Evolutionary conservation across 2,797 vertebrate species (phyloP).

Genomic region (Lophura swinhoii): DNA sequence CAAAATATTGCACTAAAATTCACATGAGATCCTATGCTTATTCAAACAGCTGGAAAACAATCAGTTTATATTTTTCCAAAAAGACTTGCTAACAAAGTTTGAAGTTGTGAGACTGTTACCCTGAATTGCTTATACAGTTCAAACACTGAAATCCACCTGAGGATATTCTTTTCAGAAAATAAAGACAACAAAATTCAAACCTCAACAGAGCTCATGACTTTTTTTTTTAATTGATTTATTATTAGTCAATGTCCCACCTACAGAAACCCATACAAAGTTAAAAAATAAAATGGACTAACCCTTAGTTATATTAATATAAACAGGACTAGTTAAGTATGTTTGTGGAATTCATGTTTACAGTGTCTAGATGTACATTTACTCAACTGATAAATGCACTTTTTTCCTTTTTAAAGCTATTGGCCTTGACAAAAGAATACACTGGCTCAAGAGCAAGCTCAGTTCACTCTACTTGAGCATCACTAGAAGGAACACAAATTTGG

Average conservation of each 20-base stretch:
- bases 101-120: not conserved
- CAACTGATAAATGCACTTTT: not conserved
- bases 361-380: not conserved
- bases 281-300: not conserved
- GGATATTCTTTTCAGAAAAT: not conserved
- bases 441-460: not conserved
- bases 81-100: not conserved
- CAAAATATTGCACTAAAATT: conserved; percentile 5
- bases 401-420: not conserved
- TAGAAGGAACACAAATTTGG: not conserved
- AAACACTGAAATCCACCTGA: conserved; percentile 27
- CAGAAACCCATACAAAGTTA: not conserved
- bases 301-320: not conserved
- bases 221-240: not conserved
- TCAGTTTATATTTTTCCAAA: not conserved
- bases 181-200: not conserved
- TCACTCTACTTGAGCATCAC: not conserved
- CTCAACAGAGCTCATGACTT: not conserved
- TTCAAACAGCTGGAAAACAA: conserved; percentile 37
- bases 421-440: not conserved
- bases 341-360: not conserved
- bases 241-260: not conserved
- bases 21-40: not conserved
- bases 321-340: not conserved
- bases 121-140: conserved; percentile 23